phyloP scores from a whole-genome alignment of 2,888 invertebrate species.

The Gryllus longicercus region DNA sequence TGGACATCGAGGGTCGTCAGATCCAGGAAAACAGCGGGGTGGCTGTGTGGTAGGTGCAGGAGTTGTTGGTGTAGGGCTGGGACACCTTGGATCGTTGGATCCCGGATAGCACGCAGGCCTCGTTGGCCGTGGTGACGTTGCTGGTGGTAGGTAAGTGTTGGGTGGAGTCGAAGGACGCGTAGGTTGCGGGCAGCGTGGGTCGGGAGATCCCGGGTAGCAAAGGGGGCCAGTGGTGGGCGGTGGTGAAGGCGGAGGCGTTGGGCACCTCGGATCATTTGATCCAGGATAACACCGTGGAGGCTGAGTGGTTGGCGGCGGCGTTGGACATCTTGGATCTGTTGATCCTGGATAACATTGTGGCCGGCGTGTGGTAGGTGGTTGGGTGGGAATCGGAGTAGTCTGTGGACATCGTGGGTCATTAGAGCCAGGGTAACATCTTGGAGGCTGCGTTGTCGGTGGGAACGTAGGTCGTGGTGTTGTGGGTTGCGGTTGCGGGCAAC shows the following conservation, averaged over 20 bases:
- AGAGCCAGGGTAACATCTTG: conserved; percentile 40
- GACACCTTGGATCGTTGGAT: conserved; percentile 32
- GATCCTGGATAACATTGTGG: conserved; percentile 43
- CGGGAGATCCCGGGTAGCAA: conserved; percentile 40
- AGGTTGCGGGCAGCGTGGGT: conserved; percentile 42
- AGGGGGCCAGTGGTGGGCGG: conserved; percentile 38
- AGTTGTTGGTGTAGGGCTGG: conserved; percentile 25
- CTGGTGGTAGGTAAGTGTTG: conserved; percentile 31
- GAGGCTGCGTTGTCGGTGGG: conserved; percentile 26
- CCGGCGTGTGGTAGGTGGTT: conserved; percentile 42
- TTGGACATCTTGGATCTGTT: conserved; percentile 40
- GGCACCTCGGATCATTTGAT: conserved; percentile 40
- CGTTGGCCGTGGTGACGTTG: conserved; percentile 31
- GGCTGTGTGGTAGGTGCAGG: conserved; percentile 26
- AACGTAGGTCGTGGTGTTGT: conserved; percentile 37
- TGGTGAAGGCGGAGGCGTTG: conserved; percentile 36
- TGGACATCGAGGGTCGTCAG: conserved; percentile 38
- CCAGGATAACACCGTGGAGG: conserved; percentile 44
- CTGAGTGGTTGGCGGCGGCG: conserved; percentile 29
- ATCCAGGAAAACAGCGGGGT: conserved; percentile 28
- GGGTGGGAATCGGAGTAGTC: conserved; percentile 35
- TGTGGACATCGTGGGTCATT: conserved; percentile 39
- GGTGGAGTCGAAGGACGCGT: conserved; percentile 35
- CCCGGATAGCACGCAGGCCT: conserved; percentile 35
- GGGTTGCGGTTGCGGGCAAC: conserved; percentile 41